These are phyloP conservation scores for Platerodrilus igneus DNA, from an alignment of 2,888 invertebrate species.

Conservation along the genomic window DNA sequence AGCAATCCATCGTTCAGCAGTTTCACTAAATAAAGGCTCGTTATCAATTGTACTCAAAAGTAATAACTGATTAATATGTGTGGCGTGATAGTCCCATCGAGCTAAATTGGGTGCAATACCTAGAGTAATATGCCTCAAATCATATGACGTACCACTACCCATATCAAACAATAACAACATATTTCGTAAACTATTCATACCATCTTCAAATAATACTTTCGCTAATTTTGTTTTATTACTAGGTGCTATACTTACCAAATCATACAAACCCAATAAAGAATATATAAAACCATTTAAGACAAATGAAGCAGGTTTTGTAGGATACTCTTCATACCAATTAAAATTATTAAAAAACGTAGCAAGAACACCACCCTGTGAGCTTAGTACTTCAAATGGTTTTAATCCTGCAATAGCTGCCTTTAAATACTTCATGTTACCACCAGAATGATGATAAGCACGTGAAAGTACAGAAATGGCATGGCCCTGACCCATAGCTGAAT, in stretches of 20 bases:
- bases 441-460: slow-evolving; percentile 81
- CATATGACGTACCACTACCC: slow-evolving; percentile 93
- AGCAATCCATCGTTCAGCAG: slow-evolving; percentile 88
- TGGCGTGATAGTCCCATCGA: slow-evolving; percentile 98
- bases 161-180: slow-evolving; percentile 91
- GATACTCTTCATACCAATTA: slow-evolving; percentile 98
- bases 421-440: slow-evolving; percentile 70
- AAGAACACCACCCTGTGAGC: slow-evolving; percentile 74
- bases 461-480: slow-evolving; percentile 93
- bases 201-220: slow-evolving; percentile 72
- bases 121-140: slow-evolving; percentile 87
- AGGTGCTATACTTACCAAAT: slow-evolving; percentile 78
- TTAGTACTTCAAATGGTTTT: slow-evolving; percentile 69
- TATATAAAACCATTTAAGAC: slow-evolving; percentile 99
- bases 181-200: slow-evolving; percentile 79
- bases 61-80: slow-evolving; percentile 93
- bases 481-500: slow-evolving; percentile 98
- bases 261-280: slow-evolving; percentile 91
- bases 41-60: slow-evolving; percentile 80
- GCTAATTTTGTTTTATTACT: slow-evolving; percentile 67
- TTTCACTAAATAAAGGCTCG: slow-evolving; percentile 74
- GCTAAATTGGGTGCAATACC: slow-evolving; percentile 91
- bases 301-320: slow-evolving; percentile 89
- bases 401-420: slow-evolving; percentile 77
- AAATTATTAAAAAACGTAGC: slow-evolving; percentile 81